Evolutionary conservation across 30 jellyfish, hydroid and myxozoan genomes (phyloP).

Genomic region (Aurelia aurita): DNA sequence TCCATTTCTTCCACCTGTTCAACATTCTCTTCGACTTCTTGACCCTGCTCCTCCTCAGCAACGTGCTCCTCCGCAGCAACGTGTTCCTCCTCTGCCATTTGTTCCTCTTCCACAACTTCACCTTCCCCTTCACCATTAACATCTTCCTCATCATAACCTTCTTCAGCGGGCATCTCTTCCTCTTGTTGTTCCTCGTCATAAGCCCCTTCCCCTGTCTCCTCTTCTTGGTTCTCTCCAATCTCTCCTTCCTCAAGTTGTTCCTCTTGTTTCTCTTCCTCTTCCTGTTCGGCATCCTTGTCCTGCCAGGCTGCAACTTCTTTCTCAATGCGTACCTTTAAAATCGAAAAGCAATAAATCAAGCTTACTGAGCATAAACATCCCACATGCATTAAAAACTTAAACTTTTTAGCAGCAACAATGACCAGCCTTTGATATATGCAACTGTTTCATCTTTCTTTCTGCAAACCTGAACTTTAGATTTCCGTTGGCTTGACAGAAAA

Average conservation of each 20-base stretch:
- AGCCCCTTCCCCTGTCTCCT: slow-evolving; percentile 13
- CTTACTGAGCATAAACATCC: too few species aligned
- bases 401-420: not conserved
- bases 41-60: not conserved
- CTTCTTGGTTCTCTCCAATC: slow-evolving; percentile 23
- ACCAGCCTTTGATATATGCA: not conserved
- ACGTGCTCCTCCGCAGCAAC: slow-evolving; percentile 24
- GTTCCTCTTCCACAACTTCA: slow-evolving; percentile 25
- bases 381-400: too few species aligned
- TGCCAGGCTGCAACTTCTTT: slow-evolving; percentile 38
- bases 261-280: slow-evolving; percentile 11
- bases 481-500: too few species aligned
- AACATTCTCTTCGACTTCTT: not conserved
- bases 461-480: too few species aligned
- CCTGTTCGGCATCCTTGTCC: slow-evolving; percentile 7
- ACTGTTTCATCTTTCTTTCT: too few species aligned
- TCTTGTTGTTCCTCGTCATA: slow-evolving; percentile 48
- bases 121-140: slow-evolving; percentile 47
- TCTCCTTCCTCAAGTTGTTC: slow-evolving; percentile 43
- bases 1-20: not conserved
- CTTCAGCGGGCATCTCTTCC: slow-evolving; percentile 49
- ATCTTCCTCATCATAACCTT: slow-evolving; percentile 42
- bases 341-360: too few species aligned
- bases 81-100: not conserved
- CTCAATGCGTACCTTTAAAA: slow-evolving; percentile 48